phyloP scores from a whole-genome alignment of 2,113 vertebrate genomes.

The Noctilio leporinus region DNA sequence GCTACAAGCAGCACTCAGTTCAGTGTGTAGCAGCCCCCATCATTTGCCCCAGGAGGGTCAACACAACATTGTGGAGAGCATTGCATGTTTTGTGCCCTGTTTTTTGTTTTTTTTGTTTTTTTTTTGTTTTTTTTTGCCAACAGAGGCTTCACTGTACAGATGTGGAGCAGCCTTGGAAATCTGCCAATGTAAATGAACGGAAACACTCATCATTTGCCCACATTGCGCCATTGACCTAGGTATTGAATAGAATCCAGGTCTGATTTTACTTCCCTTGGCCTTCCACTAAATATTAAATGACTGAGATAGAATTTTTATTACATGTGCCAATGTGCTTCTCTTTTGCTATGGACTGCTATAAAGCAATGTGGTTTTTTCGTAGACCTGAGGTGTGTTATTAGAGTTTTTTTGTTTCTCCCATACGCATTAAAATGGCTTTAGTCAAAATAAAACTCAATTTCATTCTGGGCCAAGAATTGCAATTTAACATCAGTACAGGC shows the following conservation, averaged over 20 bases:
- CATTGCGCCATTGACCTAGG: conserved; percentile 64
- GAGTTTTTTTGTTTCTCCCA: conserved; percentile 58
- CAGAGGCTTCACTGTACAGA: conserved; percentile 60
- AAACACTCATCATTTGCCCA: conserved; percentile 72
- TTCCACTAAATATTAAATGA: conserved; percentile 74
- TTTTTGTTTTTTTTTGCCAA: not conserved
- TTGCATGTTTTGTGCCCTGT: not conserved
- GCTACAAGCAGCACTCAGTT: not conserved
- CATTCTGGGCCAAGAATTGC: conserved; percentile 49
- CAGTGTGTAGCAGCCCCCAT: not conserved
- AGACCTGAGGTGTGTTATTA: conserved; percentile 61
- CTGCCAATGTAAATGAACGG: conserved; percentile 75
- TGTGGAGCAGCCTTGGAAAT: conserved; percentile 69
- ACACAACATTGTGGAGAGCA: not conserved
- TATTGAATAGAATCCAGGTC: conserved; percentile 74
- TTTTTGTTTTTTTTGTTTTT: not conserved
- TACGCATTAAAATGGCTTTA: conserved; percentile 65
- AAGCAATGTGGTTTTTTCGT: conserved; percentile 58
- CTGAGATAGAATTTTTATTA: conserved; percentile 72
- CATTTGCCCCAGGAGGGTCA: conserved; percentile 47
- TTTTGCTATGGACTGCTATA: conserved; percentile 56
- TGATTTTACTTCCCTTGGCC: conserved; percentile 69
- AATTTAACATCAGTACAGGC: conserved; percentile 50
- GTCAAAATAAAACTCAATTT: conserved; percentile 67
- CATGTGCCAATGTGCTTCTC: conserved; percentile 44